Conservation (phyloP, 2,797 vertebrate species). For the Silurus lanzhouensis region DNA sequence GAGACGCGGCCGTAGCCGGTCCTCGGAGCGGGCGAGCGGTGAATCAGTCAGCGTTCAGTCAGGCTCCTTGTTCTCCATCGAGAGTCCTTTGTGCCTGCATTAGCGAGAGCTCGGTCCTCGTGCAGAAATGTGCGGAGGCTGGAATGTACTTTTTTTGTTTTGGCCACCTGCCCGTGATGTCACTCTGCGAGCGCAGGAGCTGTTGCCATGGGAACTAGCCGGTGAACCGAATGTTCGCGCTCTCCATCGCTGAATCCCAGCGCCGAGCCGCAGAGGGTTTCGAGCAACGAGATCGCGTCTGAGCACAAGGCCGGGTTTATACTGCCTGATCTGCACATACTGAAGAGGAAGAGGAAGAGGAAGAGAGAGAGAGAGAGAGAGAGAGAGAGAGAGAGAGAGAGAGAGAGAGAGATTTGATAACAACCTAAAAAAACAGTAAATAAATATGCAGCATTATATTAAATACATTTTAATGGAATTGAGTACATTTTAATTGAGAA, state of each 20-base stretch:
- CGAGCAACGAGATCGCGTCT: not conserved
- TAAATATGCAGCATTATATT: too few relatives aligned
- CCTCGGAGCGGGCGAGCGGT: not conserved
- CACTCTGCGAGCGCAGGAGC: conserved; percentile 53
- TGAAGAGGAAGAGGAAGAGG: too few relatives aligned
- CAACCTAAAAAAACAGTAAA: too few relatives aligned
- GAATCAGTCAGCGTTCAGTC: not conserved
- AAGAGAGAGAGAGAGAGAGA: too few relatives aligned
- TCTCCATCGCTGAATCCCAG: conserved; percentile 18
- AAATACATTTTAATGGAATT: too few relatives aligned
- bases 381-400: too few relatives aligned
- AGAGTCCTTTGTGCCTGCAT: not conserved
- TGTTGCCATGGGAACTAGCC: conserved; percentile 77
- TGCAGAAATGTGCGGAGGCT: conserved; percentile 45
- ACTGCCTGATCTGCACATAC: too few relatives aligned
- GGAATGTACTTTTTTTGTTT: conserved; percentile 54
- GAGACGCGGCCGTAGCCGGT: too few relatives aligned
- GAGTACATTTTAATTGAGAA: too few relatives aligned
- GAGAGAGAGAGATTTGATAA: too few relatives aligned
- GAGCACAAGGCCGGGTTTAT: not conserved
- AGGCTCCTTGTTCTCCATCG: too few relatives aligned
- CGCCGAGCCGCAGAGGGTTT: not conserved
- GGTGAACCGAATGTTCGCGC: conserved; percentile 34
- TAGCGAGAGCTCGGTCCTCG: conserved; percentile 9
- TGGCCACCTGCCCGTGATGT: conserved; percentile 57